Evolutionary conservation across 2,797 vertebrate genomes (phyloP).

Genomic region (Poliocrania exsul): DNA sequence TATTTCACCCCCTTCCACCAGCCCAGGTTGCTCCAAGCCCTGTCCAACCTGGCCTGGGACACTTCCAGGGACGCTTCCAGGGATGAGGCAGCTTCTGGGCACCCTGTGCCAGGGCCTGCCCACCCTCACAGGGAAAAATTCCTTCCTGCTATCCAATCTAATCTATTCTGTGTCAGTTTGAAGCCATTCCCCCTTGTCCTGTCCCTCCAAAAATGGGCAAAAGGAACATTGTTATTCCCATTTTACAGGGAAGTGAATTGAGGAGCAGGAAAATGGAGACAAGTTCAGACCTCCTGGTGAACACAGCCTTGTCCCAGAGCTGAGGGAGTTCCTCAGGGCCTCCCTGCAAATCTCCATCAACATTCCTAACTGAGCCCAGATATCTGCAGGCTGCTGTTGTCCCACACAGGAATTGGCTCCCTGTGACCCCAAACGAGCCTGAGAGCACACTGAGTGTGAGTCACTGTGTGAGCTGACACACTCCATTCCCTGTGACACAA

Average conservation of each 20-base stretch:
- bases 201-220: accelerated
- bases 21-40: neutral
- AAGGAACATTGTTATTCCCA: neutral
- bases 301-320: neutral
- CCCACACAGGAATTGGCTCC: accelerated
- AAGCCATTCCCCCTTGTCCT: neutral
- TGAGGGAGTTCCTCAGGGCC: neutral
- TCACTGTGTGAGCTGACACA: accelerated
- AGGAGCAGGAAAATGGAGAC: neutral
- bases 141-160: accelerated
- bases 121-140: neutral
- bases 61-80: neutral
- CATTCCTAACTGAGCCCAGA: neutral
- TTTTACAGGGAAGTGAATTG: neutral
- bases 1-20: accelerated
- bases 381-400: neutral
- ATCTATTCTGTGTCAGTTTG: no score
- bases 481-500: neutral
- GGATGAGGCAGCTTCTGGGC: neutral
- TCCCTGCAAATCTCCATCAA: neutral
- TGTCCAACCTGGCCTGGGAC: neutral
- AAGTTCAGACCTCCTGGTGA: neutral
- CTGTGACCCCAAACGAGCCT: neutral
- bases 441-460: neutral
- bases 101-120: neutral